A percentile compares a stretch with the other conserved stretches of the same genome.
These are phyloP conservation scores for Coronaproctus castanopsis DNA, from an alignment of 2,888 invertebrate genomes.

Conservation along the genomic window DNA sequence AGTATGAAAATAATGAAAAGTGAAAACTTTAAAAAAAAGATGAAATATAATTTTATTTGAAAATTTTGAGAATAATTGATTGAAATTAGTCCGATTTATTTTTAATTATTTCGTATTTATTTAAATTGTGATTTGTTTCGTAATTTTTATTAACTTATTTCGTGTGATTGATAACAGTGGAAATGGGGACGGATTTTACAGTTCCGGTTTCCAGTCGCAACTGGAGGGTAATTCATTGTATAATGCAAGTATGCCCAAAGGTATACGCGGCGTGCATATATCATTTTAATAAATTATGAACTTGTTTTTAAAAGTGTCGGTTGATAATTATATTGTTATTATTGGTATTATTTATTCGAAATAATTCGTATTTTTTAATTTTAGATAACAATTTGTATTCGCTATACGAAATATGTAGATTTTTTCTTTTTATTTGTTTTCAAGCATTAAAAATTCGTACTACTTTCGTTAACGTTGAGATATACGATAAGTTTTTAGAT, in stretches of 20 bases:
- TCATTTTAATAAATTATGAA: not conserved
- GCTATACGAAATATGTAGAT: not conserved
- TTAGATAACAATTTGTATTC: not conserved
- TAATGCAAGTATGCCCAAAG: conserved; percentile 75
- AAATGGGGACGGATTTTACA: conserved; percentile 89
- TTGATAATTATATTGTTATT: not conserved
- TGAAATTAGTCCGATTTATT: too few species aligned
- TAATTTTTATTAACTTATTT: too few species aligned
- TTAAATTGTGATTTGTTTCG: not conserved
- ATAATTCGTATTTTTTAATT: not conserved
- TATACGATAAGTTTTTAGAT: too few species aligned
- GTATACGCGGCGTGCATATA: conserved; percentile 21
- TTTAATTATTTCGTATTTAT: too few species aligned
- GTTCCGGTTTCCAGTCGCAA: conserved; percentile 86
- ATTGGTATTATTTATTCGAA: not conserved
- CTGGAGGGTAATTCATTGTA: conserved; percentile 77
- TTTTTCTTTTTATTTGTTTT: conserved; percentile 4
- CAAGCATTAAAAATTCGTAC: too few species aligned
- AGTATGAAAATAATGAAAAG: too few species aligned
- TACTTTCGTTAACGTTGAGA: too few species aligned
- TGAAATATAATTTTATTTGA: conserved; percentile 5
- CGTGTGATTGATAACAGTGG: conserved; percentile 41
- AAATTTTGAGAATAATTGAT: not conserved
- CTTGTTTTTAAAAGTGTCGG: not conserved
- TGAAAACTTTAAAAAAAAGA: too few species aligned